phyloP scores from a whole-genome alignment of 2,113 vertebrate species.

The Murina feae region DNA sequence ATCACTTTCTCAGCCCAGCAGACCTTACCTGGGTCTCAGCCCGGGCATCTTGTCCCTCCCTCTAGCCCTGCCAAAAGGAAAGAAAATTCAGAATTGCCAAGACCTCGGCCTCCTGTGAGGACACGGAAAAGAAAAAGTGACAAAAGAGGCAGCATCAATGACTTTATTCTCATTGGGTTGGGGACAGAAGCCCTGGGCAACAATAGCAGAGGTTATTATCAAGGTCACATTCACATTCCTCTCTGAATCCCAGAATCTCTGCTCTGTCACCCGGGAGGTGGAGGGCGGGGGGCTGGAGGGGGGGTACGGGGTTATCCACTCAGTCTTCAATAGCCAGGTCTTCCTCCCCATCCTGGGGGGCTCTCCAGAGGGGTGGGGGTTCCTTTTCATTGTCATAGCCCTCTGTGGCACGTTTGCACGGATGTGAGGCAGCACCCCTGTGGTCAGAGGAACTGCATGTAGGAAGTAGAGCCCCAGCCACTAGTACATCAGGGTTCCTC shows the following conservation, averaged over 20 bases:
- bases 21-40: neutral
- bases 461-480: neutral
- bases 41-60: neutral
- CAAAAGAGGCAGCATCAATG: neutral
- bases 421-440: neutral
- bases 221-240: neutral
- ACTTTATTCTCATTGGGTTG: too few species aligned
- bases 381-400: neutral
- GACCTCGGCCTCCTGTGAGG: too few species aligned
- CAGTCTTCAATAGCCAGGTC: neutral
- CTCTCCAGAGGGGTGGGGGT: too few species aligned
- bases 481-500: too few species aligned
- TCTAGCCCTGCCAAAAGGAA: neutral
- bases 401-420: neutral
- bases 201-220: neutral
- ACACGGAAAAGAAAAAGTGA: neutral
- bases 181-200: neutral
- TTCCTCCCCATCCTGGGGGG: neutral
- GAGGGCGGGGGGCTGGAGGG: too few species aligned
- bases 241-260: neutral
- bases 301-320: neutral
- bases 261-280: neutral
- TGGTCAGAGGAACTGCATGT: rapidly evolving
- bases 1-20: neutral
- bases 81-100: too few species aligned